phyloP scores from a whole-genome alignment of 2,113 vertebrate species.

The Ictalurus furcatus region DNA sequence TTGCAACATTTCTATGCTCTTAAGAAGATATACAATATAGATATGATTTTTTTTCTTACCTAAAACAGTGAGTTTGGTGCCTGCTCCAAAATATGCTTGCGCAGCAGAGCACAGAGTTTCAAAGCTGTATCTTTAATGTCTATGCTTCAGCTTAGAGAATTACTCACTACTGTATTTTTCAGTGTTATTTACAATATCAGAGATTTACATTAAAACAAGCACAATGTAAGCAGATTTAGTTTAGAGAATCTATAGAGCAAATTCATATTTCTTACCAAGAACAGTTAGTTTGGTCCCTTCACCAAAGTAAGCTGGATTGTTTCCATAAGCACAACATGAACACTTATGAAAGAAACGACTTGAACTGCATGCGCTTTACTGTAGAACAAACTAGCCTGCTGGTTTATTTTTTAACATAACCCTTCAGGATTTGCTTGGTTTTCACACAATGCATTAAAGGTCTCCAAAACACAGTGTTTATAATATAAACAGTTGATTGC shows the following conservation, averaged over 20 bases:
- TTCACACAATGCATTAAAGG: neutral
- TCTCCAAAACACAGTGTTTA: neutral
- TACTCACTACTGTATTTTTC: neutral
- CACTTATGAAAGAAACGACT: conserved; percentile 18
- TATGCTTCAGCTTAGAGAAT: neutral
- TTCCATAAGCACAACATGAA: conserved; percentile 31
- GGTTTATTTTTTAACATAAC: no score
- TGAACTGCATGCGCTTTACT: neutral
- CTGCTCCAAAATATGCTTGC: conserved; percentile 54
- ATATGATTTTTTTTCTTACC: conserved; percentile 48
- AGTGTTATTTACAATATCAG: neutral
- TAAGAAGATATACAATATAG: neutral
- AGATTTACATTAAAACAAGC: neutral
- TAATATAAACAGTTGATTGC: neutral
- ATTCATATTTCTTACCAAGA: conserved; percentile 54
- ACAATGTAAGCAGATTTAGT: neutral
- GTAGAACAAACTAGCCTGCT: neutral
- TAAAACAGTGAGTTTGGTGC: conserved; percentile 61
- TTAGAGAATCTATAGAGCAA: neutral
- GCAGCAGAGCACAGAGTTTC: conserved; percentile 49
- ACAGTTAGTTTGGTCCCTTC: conserved; percentile 57
- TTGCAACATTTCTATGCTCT: neutral
- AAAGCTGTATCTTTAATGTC: conserved; percentile 45
- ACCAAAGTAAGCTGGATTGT: conserved; percentile 58
- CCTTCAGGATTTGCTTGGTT: neutral